Evolutionary conservation across 23 tunicate genomes (phyloP), one percentile per base, ranked within the genome.

Genomic region (Trididemnum miniatum): DNA sequence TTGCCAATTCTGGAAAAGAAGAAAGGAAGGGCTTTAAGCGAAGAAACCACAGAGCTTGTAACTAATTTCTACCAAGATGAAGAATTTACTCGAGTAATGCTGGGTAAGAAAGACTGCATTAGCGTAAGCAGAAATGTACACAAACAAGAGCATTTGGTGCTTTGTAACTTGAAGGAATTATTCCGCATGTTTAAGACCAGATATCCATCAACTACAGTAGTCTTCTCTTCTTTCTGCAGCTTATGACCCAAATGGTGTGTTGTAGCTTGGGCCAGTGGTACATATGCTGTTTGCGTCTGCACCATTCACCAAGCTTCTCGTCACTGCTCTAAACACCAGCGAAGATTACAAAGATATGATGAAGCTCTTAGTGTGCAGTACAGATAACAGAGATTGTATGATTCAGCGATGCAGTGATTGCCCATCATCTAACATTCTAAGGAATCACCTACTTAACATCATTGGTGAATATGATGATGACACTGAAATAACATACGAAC

Each of bases 201-300:
- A 26, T 80, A 66, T 80, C 79, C 79, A 64, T 40, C 39, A 65
- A 63, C 22, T 9, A 35, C 67, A 31, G 37, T 80, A 63, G 84
- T 79, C 15, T 80, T 80, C 31, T 80, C 79, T 65, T 52, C 79
- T 63, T 80, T 80, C 30, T 65, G 75, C 40, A 80, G 75, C 74
- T 65, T 80, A 26, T 5, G 84, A 22, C 84, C 84, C 20, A 80
- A 80, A 80, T 80, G 84, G 84, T 80, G 84, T 38, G 54, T 80
- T 20, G 2, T 65, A 32, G 84, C 75, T 25, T 51, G 75, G 29
- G 36, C 84, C 40, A 40, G 39, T 64, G 84, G 78, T 80, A 80
- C 75, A 65, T 54, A 80, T 65, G 60, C 75, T 30, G 84, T 80
- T 79, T 80, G 84, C 67, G 84, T 80, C 25, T 80, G 84, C 75